Conservation (phyloP, 2,888 invertebrate species). For the Drosophila nigricruria region DNA sequence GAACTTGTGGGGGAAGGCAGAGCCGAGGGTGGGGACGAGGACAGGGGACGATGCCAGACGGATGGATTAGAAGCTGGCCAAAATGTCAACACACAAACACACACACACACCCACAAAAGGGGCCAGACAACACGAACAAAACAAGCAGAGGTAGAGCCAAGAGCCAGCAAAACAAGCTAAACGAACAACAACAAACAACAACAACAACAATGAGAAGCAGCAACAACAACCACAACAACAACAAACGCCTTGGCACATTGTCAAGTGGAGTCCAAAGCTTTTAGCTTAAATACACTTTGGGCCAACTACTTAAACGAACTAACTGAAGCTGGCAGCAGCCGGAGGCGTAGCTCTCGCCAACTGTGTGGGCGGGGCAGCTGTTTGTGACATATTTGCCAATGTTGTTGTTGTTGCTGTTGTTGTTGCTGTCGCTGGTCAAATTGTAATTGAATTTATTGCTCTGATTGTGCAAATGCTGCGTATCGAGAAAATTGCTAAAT, state of each 20-base stretch:
- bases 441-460: slow-evolving; percentile 77
- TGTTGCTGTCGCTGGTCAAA: slow-evolving; percentile 32
- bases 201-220: slow-evolving; percentile 15
- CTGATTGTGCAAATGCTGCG: slow-evolving; percentile 59
- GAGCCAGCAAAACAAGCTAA: slow-evolving; percentile 7
- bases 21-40: not conserved
- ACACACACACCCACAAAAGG: slow-evolving; percentile 33
- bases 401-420: slow-evolving; percentile 30
- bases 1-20: not conserved
- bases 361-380: slow-evolving; percentile 22
- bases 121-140: slow-evolving; percentile 23
- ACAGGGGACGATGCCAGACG: slow-evolving; percentile 12
- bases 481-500: slow-evolving; percentile 68
- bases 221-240: slow-evolving; percentile 43
- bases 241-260: slow-evolving; percentile 62
- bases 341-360: not conserved
- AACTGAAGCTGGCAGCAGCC: slow-evolving; percentile 44
- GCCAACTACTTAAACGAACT: slow-evolving; percentile 74
- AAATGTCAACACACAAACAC: slow-evolving; percentile 51
- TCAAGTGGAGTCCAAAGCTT: slow-evolving; percentile 75
- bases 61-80: slow-evolving; percentile 52
- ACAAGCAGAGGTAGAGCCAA: not conserved
- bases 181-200: slow-evolving; percentile 12
- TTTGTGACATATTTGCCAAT: slow-evolving; percentile 56
- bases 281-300: slow-evolving; percentile 81